phyloP scores from a whole-genome alignment of 2,888 invertebrate species.

The Pammene aurita region DNA sequence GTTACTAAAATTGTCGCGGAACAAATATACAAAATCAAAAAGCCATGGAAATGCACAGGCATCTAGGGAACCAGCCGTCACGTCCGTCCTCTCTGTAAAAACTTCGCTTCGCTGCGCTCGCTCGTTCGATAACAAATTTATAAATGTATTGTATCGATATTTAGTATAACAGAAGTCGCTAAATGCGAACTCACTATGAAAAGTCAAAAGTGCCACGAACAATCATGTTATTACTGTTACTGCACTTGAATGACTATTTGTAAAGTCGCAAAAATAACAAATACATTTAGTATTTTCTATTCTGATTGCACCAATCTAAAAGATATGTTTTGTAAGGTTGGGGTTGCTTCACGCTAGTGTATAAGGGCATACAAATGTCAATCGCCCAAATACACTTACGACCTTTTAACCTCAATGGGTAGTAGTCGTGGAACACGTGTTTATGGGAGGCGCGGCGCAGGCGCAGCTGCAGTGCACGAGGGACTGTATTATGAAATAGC shows the following conservation, averaged over 20 bases:
- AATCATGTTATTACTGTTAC: background rate
- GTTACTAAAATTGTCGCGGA: no score
- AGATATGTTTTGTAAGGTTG: conserved; percentile 8
- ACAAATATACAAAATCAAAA: no score
- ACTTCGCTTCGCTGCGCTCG: no score
- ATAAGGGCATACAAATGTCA: conserved; percentile 16
- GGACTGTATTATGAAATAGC: conserved; percentile 32
- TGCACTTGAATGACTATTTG: background rate
- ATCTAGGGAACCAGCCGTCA: no score
- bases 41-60: no score
- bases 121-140: no score
- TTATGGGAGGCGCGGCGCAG: conserved; percentile 31
- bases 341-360: conserved; percentile 10
- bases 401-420: background rate
- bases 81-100: no score
- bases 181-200: no score
- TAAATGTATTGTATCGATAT: no score
- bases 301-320: conserved; percentile 18
- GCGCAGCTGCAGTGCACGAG: conserved; percentile 37
- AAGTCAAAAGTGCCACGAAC: no score
- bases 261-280: conserved; percentile 20
- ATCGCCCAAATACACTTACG: conserved; percentile 7
- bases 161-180: no score
- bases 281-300: conserved; percentile 13
- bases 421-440: conserved; percentile 34